Evolutionary conservation across 2,888 invertebrate genomes (phyloP).

Genomic region (Sinopyrophorus schimmeli): DNA sequence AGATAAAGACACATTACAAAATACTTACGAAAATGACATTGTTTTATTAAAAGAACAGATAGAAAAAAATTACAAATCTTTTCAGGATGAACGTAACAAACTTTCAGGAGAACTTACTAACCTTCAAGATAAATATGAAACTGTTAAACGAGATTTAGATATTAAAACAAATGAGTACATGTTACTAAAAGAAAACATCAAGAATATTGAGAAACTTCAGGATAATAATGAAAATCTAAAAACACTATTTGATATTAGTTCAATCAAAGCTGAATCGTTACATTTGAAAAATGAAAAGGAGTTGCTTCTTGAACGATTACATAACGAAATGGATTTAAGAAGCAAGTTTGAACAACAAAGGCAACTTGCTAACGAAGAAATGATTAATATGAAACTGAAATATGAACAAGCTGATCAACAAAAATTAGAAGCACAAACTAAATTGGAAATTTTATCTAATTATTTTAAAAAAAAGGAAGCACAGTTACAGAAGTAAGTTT

Average conservation of each 20-base stretch:
- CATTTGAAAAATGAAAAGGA: slow-evolving; percentile 61
- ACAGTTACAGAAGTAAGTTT: slow-evolving; percentile 78
- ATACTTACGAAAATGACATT: slow-evolving; percentile 50
- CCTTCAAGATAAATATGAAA: slow-evolving; percentile 47
- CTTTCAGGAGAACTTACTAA: slow-evolving; percentile 56
- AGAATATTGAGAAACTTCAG: slow-evolving; percentile 53
- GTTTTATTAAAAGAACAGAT: slow-evolving; percentile 44
- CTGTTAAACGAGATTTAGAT: slow-evolving; percentile 50
- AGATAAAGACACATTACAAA: slow-evolving; percentile 52
- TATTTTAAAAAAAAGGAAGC: slow-evolving; percentile 91
- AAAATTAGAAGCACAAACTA: slow-evolving; percentile 77
- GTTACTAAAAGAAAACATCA: slow-evolving; percentile 57
- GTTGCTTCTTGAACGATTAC: slow-evolving; percentile 54
- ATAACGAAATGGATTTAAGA: slow-evolving; percentile 55
- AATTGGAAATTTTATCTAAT: slow-evolving; percentile 81
- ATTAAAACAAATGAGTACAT: slow-evolving; percentile 53
- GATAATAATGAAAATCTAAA: slow-evolving; percentile 49
- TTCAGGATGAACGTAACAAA: slow-evolving; percentile 55
- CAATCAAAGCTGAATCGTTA: slow-evolving; percentile 63
- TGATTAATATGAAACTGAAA: slow-evolving; percentile 60
- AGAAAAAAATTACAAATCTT: slow-evolving; percentile 43
- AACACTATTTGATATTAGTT: slow-evolving; percentile 58
- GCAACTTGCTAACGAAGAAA: slow-evolving; percentile 57
- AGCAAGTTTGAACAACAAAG: slow-evolving; percentile 55
- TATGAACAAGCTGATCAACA: slow-evolving; percentile 69